Base-by-base conservation (phyloP, 2,113 vertebrate genomes). In the Spheniscus mendiculus region DNA sequence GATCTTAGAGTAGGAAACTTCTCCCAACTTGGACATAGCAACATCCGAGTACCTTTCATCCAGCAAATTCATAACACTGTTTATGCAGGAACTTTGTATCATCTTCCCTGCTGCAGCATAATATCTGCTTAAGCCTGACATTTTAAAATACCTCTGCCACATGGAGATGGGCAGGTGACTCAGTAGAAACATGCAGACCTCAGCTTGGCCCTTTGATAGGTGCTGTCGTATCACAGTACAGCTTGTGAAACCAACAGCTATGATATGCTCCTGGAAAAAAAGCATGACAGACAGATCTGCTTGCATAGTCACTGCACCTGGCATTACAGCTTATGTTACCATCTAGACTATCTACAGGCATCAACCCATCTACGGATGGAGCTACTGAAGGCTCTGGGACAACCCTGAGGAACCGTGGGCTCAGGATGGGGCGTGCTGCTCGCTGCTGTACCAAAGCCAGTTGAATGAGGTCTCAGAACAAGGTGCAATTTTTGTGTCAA, bases 161-260 rank as follows among this genome's bases (percentile, higher is more conserved):
- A 15, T 5, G 34, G 59, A 92, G 63, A 61, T 1, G 5, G 47
- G 40, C 80, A 89, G 50, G 55, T 83, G 79, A 93, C 45, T 73
- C 53, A 42, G 81, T 55, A 38, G 19, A 84, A 89, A 44, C 14
- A 45, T 3, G 44, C 53, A 84, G 89, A 79, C 8, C 55, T 87
- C 65, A 76, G 53, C 45, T 44, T 44, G 40, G 63, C 20, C 55
- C 70, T 81, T 74, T 55, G 38, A 59, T 23, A 73, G 45, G 5
- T 91, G 73, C 73, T 8, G 6, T 89, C 62, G 23, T 38, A 80
- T 47, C 3, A 9, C 65, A 72, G 70, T 22, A 53, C 53, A 21
- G 52, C 50, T 63, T 80, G 56, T 80, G 94, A 90, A 85, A 95
- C 40, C 84, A 91, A 47, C 44, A 94, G 66, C 69, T 40, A 42